phyloP scores from a whole-genome alignment of 2,113 vertebrate species.

The Pogona vitticeps region DNA sequence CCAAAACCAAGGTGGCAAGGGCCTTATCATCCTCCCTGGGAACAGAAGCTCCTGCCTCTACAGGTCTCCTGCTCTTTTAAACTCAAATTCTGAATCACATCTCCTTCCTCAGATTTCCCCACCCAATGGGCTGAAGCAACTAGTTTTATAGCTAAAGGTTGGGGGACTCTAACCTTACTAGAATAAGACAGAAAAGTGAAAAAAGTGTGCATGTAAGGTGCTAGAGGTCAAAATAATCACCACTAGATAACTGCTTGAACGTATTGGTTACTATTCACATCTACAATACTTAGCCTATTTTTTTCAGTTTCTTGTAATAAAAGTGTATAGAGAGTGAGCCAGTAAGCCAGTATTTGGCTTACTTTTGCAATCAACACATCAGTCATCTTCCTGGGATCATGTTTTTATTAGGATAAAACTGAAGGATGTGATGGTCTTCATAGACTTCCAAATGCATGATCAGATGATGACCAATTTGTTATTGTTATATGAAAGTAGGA shows the following conservation, averaged over 20 bases:
- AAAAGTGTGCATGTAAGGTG: not conserved
- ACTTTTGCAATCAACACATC: not conserved
- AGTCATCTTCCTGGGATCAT: not conserved
- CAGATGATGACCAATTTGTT: not conserved
- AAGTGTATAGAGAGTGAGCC: not conserved
- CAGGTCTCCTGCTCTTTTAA: no score
- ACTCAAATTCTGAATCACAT: no score
- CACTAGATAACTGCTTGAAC: not conserved
- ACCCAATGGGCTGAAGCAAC: no score
- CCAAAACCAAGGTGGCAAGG: no score
- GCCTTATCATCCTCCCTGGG: no score
- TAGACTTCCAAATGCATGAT: not conserved
- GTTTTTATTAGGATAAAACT: not conserved
- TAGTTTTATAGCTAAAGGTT: not conserved
- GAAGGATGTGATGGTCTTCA: not conserved
- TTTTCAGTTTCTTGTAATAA: not conserved
- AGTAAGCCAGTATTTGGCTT: not conserved
- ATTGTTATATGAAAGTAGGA: no score
- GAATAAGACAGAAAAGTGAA: not conserved
- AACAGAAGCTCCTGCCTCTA: no score
- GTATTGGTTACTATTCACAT: not conserved
- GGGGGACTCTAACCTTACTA: not conserved
- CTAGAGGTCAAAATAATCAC: not conserved
- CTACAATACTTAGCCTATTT: not conserved
- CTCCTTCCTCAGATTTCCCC: no score